These are phyloP conservation scores for Pelochelys cantorii DNA, from an alignment of 2,797 vertebrate genomes.

Conservation along the genomic window DNA sequence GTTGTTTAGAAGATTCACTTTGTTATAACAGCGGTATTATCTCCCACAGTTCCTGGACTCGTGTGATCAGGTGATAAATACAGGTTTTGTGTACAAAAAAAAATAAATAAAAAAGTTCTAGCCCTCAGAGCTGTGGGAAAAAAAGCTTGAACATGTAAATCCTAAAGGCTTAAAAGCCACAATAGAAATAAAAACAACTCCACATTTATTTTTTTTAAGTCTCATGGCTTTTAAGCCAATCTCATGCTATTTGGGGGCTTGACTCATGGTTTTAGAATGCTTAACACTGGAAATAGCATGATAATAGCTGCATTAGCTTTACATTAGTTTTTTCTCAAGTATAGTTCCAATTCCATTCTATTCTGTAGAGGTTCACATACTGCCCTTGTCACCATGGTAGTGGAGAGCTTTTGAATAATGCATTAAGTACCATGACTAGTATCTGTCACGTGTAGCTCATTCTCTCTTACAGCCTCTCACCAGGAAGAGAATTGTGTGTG, in stretches of 20 bases:
- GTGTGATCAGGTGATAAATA: not conserved
- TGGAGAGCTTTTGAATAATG: not conserved
- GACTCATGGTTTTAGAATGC: not conserved
- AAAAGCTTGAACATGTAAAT: not conserved
- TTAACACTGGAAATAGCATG: not conserved
- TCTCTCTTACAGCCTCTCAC: not conserved
- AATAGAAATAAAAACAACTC: not conserved
- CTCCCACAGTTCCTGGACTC: not conserved
- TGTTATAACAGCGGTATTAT: not conserved
- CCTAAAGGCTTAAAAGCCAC: not conserved
- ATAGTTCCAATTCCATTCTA: not conserved
- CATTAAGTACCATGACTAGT: not conserved
- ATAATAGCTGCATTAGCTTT: not conserved
- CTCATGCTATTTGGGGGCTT: not conserved
- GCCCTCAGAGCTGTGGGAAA: not conserved
- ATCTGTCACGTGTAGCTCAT: not conserved
- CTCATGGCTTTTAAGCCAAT: not conserved
- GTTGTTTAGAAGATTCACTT: not conserved
- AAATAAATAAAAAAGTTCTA: not conserved
- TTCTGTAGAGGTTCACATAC: not conserved
- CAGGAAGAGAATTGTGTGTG: not conserved
- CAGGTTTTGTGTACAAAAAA: not conserved
- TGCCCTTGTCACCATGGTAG: not conserved
- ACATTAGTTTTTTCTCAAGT: not conserved
- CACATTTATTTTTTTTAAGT: not conserved